phyloP scores from a whole-genome alignment of 2,113 vertebrate species.

The Chamaea fasciata region DNA sequence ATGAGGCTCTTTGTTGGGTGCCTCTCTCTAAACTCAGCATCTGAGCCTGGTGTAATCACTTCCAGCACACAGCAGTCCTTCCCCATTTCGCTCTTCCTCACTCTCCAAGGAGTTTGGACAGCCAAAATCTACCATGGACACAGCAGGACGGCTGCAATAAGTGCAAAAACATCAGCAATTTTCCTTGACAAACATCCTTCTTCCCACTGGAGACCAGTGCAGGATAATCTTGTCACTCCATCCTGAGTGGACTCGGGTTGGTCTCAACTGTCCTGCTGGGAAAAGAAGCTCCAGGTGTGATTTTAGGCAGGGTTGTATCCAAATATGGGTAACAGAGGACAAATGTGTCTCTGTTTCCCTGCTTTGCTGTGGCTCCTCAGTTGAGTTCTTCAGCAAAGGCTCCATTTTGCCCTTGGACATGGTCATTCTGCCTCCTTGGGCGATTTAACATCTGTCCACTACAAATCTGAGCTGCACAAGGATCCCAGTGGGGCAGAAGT shows the following conservation, averaged over 20 bases:
- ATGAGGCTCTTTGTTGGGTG: not conserved
- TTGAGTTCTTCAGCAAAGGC: not conserved
- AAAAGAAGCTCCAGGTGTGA: not conserved
- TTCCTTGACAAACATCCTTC: not conserved
- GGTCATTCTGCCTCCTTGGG: not conserved
- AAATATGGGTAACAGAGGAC: not conserved
- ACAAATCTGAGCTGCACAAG: not conserved
- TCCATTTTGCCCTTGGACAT: not conserved
- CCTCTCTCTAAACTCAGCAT: not conserved
- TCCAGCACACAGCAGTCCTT: not conserved
- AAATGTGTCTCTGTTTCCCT: rapidly evolving
- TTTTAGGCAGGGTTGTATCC: not conserved
- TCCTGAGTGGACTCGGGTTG: rapidly evolving
- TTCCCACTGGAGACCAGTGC: not conserved
- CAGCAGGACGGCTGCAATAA: not conserved
- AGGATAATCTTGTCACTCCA: not conserved
- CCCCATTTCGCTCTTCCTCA: not conserved
- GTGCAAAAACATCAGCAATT: not conserved
- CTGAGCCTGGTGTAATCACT: not conserved
- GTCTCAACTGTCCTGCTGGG: rapidly evolving
- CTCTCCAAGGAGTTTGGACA: not conserved
- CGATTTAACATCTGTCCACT: not conserved
- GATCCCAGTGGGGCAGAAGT: not conserved
- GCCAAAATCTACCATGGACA: not conserved
- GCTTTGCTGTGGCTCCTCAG: not conserved